Percentiles rank a stretch among this genome's conserved stretches.
Evolutionary conservation across 2,797 vertebrate species (phyloP).

Genomic region (Darevskia mixta): DNA sequence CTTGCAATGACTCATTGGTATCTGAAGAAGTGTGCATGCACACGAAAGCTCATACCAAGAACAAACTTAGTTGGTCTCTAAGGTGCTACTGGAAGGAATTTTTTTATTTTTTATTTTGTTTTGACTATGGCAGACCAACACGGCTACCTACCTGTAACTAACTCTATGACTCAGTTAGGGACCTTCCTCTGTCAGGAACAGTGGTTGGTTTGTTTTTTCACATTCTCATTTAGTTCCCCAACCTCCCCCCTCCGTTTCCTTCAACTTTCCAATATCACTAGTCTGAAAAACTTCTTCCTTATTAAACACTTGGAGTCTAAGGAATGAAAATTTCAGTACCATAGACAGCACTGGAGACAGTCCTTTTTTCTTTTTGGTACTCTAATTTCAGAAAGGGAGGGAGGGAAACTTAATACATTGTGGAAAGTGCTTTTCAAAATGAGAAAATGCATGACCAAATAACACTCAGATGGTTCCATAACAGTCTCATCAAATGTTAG

Average conservation of each 20-base stretch:
- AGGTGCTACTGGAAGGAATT: too few species aligned
- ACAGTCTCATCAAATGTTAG: neutral
- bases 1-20: too few species aligned
- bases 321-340: constrained; percentile 84
- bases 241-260: neutral
- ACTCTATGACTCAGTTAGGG: too few species aligned
- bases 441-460: neutral
- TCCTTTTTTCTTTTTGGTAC: neutral
- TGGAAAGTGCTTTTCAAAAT: neutral
- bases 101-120: too few species aligned
- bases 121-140: too few species aligned
- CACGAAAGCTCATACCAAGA: too few species aligned
- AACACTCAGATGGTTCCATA: neutral
- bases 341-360: constrained; percentile 81
- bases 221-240: neutral
- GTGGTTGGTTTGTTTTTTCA: neutral
- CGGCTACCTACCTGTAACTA: too few species aligned
- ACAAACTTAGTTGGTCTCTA: too few species aligned
- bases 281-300: neutral
- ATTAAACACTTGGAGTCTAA: neutral
- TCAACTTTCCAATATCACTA: neutral
- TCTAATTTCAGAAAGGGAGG: neutral
- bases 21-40: too few species aligned
- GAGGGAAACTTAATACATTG: neutral
- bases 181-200: too few species aligned